These are phyloP conservation scores for Ophion slaviceki DNA, from an alignment of 2,888 invertebrate genomes.

Conservation along the genomic window DNA sequence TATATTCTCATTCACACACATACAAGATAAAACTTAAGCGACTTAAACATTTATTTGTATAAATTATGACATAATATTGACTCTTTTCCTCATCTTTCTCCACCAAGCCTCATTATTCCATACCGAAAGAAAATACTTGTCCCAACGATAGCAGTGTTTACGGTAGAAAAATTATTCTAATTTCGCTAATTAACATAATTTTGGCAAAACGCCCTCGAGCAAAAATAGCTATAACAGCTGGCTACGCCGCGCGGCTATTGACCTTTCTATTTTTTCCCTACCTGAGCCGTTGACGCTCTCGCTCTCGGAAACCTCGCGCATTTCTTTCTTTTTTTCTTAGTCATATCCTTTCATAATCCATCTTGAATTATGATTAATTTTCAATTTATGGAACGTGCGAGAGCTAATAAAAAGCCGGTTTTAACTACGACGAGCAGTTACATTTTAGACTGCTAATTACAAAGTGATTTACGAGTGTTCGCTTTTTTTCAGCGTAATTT, in stretches of 20 bases:
- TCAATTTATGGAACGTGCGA: background rate
- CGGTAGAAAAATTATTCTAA: constrained; percentile 69
- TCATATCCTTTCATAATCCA: background rate
- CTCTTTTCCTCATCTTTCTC: too few species aligned
- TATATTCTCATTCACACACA: too few species aligned
- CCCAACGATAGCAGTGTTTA: background rate
- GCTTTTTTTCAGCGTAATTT: background rate
- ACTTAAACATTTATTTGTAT: too few species aligned
- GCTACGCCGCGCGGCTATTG: constrained; percentile 79
- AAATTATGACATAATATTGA: too few species aligned
- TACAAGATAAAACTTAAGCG: too few species aligned
- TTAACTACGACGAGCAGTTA: background rate
- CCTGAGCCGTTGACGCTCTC: constrained; percentile 58
- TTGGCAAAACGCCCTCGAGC: constrained; percentile 79
- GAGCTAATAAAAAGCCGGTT: background rate
- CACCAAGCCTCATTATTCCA: background rate
- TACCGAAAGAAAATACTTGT: background rate
- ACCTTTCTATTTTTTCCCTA: constrained; percentile 77
- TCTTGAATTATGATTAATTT: constrained; percentile 8
- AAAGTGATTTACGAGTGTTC: background rate
- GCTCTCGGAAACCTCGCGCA: background rate
- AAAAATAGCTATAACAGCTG: constrained; percentile 77
- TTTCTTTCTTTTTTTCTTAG: constrained; percentile 1
- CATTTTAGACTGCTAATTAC: background rate
- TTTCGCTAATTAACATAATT: constrained; percentile 80